Base-by-base conservation (phyloP, 2,888 invertebrate species). In the Cheiracanthium punctorium region DNA sequence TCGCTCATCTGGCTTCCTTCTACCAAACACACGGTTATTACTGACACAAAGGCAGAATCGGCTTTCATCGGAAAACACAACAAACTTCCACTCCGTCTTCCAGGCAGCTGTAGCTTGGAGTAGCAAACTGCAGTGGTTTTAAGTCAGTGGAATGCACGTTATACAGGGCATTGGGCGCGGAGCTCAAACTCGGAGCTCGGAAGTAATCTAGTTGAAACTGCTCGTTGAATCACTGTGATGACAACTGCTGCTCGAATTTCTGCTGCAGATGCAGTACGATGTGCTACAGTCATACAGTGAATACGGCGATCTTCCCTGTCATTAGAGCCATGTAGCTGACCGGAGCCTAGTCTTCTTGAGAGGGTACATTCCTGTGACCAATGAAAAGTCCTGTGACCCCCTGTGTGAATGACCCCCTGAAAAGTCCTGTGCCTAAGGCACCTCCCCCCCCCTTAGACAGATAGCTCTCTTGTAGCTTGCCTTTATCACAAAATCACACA, bases 201-300 rank as follows among this genome's bases (percentile, higher is more conserved):
- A 48, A 48, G 43, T 48, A 48, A 48, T 17, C 43, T 2, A 2
- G 5, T 48, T 48, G 5, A 12, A 14, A 10, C 17, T 12, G 14
- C 14, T 48, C 14, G 17, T 10, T 48, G 43, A 12, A 2, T 48
- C 43, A 48, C 43, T 48, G 10, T 7, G 10, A 17, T 48, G 10
- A 2, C 10, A 48, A 48, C 43, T 14, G 43, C 7, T 14, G 17
- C 43, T 48, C 10, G 7, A 48, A 48, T 48, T 48, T 48, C 17
- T 48, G 43, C 17, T 48, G 43, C 43, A 64, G 64, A 64, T 24
- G 28, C 64, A 64, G 20, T 64, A 64, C 64, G 64, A 64, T 64
- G 64, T 4, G 28, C 64, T 28, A 64, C 28, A 64, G 64, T 28
- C 10, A n/a, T 64, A 24, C 64, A 12, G 12, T 1, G 28, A 29